Percentiles rank a stretch among this genome's conserved stretches.
Conservation (phyloP, 1,140 invertebrate species). For the Drosophila hydei region DNA sequence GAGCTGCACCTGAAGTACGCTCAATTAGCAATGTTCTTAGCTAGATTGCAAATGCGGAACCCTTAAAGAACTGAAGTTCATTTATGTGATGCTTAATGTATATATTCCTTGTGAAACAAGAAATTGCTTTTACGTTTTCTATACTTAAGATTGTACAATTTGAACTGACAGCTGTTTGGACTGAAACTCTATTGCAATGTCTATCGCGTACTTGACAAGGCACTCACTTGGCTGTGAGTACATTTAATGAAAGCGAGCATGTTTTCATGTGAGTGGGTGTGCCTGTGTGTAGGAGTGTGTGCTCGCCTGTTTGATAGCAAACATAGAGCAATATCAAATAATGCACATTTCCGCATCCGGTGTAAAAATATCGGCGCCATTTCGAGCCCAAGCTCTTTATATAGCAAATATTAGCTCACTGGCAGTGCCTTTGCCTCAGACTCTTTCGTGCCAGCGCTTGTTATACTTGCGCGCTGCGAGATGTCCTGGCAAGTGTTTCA, state of each 20-base stretch:
- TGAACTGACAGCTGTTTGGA: conserved; percentile 8
- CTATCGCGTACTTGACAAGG: conserved; percentile 16
- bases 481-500: conserved; percentile 69
- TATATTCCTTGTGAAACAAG: background rate
- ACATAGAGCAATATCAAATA: conserved; percentile 64
- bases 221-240: conserved; percentile 10
- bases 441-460: background rate
- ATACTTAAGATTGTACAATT: background rate
- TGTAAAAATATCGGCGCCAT: conserved; percentile 54
- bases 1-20: too few relatives aligned
- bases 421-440: conserved; percentile 35
- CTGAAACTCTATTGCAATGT: background rate
- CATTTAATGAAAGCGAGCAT: conserved; percentile 21
- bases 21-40: too few relatives aligned
- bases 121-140: background rate
- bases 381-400: conserved; percentile 20
- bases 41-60: too few relatives aligned
- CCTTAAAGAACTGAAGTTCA: too few relatives aligned
- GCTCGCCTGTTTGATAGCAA: conserved; percentile 6
- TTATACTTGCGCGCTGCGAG: conserved; percentile 8
- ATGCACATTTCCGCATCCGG: conserved; percentile 75
- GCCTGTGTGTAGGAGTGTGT: background rate
- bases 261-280: background rate
- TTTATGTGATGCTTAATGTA: too few relatives aligned
- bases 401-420: conserved; percentile 52